These are phyloP conservation scores for Pteropus alecto DNA, from an alignment of 2,113 vertebrate species.

Conservation along the genomic window DNA sequence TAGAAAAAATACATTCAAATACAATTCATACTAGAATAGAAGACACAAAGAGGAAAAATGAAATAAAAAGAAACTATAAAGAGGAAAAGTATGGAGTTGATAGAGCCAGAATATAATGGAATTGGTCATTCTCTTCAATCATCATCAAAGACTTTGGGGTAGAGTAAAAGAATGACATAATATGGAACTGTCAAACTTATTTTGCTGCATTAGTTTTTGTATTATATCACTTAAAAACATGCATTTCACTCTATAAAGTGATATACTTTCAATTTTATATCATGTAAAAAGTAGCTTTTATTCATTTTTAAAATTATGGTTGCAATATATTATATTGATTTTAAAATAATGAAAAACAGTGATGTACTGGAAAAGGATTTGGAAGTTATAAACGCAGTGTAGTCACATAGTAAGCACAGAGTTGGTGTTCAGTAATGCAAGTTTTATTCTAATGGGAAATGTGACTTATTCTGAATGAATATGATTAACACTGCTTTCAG, in stretches of 20 bases:
- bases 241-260: neutral
- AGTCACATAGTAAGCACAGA: neutral
- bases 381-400: neutral
- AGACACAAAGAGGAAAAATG: neutral
- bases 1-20: neutral
- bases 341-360: neutral
- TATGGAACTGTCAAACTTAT: neutral
- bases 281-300: neutral
- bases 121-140: neutral
- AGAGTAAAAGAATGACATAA: neutral
- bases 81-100: neutral
- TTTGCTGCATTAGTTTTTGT: neutral
- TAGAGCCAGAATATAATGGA: neutral
- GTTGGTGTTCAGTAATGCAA: neutral
- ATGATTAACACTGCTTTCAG: neutral
- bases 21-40: neutral
- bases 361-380: neutral
- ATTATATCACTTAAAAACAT: neutral
- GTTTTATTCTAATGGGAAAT: conserved; percentile 28
- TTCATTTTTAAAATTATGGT: neutral
- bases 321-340: neutral
- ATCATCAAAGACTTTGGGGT: neutral
- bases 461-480: neutral
- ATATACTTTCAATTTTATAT: neutral
- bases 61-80: neutral